Evolutionary conservation across 2,113 vertebrate species (phyloP), one percentile per base, ranked within the genome.

Genomic region (Theristicus caerulescens): DNA sequence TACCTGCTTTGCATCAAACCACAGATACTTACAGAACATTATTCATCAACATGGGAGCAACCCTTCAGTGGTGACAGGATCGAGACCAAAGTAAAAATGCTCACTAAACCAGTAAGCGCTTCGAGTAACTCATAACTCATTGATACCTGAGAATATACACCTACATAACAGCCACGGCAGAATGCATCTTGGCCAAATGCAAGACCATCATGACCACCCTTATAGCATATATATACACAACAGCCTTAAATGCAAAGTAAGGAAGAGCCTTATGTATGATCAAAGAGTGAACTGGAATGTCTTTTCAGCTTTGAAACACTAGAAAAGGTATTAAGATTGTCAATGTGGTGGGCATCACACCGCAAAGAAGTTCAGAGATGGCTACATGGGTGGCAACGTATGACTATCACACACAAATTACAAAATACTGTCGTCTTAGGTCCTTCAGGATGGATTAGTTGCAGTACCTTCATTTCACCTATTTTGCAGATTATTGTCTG

Each of bases 321-420:
- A 17, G 27, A 36, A 58, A 40, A 27, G 34, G 17, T 40, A 8
- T 25, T 54, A 80, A 69, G 46, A 36, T n/a, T 0, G 0, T 69
- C 40, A 80, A 0, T 4, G 2, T 3, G 8, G 32, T 65, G 27
- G n/a, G 44, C 31, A 52, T 32, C 64, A 61, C 52, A 61, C 11
- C 46, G n/a, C 1, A 0, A 14, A 51, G 42, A 12, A 51, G 16
- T 8, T 52, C 59, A 58, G 52, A 88, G 65, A 42, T 26, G 66
- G 8, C n/a, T 49, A 46, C 32, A 25, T 13, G 11, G 15, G 9
- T 17, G 40, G 32, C 42, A 73, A 90, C 16, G 9, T 20, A 3
- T 1, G 12, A 62, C 18, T 29, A 62, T 12, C 42, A 27, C 46
- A 61, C 3, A 3, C 1, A 0, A 27, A 82, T 46, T 31, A 40